Base-by-base conservation (phyloP, 2,797 vertebrate species). In the Halcyon leucocephala region DNA sequence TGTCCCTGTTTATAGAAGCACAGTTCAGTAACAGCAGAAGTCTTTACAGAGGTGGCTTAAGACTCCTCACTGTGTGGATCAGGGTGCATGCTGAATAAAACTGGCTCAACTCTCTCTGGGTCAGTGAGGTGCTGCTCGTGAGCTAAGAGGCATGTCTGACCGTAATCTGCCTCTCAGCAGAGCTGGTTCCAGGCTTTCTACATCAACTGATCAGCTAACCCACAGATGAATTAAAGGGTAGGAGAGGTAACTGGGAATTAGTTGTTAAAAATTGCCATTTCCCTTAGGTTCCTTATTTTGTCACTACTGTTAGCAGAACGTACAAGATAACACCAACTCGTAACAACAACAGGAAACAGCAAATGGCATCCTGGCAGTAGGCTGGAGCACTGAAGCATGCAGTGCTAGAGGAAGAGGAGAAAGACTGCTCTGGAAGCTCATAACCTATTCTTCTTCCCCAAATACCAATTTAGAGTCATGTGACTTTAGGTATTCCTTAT, bases 101-200 rank as follows among this genome's bases (percentile, higher is more conserved):
- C 55, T 29, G 0, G 82, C 84, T 95, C 93, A 71, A 10, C 67
- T 90, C 89, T 69, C 90, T 82, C 87, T 91, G 93, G 87, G 93
- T 97, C 93, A 90, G 49, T 81, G 85, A 93, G 70, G 80, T 72
- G 90, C 85, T 67, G 77, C 39, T 93, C 77, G 31, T 57, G 80
- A 95, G 93, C 91, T 81, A 93, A 86, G 90, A 91, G 77, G 87
- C 82, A 46, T 3, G 90, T 60, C 88, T 91, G 80, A 88, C 90
- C 82, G 82, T 89, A 91, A 91, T 88, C 90, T 88, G 90, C 82
- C 90, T 86, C 95, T 42, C 80, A 49, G 54, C 93, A 95, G 88
- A 95, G 77, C 77, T 11, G 9, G 51, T 76, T 61, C 77, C 82
- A 51, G 62, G 42, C 54, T 39, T 82, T 86, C 82, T 54, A n/a